These are phyloP conservation scores for Lordiphosa clarofinis DNA, from an alignment of 1,140 invertebrate species.

Conservation along the genomic window DNA sequence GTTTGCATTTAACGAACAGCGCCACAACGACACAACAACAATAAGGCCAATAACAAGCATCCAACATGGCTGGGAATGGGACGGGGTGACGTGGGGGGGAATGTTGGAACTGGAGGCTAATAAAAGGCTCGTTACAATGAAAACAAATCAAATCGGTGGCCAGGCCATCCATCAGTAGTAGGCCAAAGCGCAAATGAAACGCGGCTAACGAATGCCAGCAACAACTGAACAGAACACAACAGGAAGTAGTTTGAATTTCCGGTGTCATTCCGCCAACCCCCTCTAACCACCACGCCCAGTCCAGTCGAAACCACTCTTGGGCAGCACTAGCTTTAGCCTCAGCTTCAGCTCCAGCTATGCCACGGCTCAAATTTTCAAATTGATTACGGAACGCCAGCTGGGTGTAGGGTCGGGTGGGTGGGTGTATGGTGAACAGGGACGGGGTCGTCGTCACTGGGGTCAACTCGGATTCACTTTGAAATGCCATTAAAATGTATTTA, in stretches of 20 bases:
- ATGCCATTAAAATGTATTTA: constrained; percentile 78
- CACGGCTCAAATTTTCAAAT: constrained; percentile 62
- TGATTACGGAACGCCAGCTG: constrained; percentile 47
- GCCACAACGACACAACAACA: constrained; percentile 63
- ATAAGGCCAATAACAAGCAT: constrained; percentile 65
- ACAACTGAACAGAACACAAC: constrained; percentile 35
- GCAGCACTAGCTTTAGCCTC: not conserved
- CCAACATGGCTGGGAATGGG: constrained; percentile 20
- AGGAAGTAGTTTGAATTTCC: constrained; percentile 78
- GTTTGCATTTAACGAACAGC: constrained; percentile 77
- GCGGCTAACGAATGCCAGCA: constrained; percentile 55
- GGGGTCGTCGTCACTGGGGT: constrained; percentile 12
- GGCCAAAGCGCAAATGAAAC: constrained; percentile 67
- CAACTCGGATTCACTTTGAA: constrained; percentile 64
- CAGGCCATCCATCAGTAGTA: constrained; percentile 36
- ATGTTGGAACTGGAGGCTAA: constrained; percentile 39
- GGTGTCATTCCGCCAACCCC: constrained; percentile 51
- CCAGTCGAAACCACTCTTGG: not conserved
- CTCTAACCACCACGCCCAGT: not conserved
- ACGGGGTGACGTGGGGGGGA: not conserved
- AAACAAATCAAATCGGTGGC: constrained; percentile 72
- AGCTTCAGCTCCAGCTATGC: constrained; percentile 7
- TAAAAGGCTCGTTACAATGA: constrained; percentile 76
- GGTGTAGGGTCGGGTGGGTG: not conserved
- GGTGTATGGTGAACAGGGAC: not conserved